Conservation (phyloP, 2,113 vertebrate species). For the Nettapus auritus region DNA sequence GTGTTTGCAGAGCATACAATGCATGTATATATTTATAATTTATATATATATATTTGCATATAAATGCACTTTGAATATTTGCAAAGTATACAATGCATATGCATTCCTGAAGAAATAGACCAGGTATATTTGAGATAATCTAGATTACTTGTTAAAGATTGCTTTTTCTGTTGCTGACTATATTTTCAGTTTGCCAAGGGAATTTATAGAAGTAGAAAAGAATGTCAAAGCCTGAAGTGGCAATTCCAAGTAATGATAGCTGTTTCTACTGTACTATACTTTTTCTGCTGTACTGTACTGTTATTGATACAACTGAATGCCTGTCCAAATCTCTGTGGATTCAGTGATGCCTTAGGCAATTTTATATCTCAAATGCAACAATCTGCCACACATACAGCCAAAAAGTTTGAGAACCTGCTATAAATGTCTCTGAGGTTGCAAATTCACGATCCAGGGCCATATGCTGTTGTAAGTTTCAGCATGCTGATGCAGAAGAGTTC, state of each 20-base stretch:
- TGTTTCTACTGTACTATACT: not conserved
- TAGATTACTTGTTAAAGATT: conserved; percentile 60
- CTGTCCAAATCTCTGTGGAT: not conserved
- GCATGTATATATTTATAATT: not conserved
- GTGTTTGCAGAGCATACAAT: not conserved
- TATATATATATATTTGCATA: not conserved
- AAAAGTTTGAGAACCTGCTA: not conserved
- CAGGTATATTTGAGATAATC: conserved; percentile 66
- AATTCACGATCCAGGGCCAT: not conserved
- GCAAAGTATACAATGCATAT: not conserved
- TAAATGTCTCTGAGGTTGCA: not conserved
- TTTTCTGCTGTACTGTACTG: not conserved
- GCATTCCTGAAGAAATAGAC: conserved; percentile 46
- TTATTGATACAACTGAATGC: not conserved
- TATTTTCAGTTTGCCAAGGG: not conserved
- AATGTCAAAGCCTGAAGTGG: not conserved
- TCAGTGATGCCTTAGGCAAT: not conserved
- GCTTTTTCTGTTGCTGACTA: conserved; percentile 63
- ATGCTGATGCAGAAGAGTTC: rapidly evolving
- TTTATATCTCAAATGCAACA: not conserved
- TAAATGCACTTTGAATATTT: not conserved
- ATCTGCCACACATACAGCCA: not conserved
- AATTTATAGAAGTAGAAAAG: not conserved
- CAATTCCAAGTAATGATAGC: not conserved
- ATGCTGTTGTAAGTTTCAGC: not conserved